These are phyloP conservation scores for Azemiops feae DNA, from an alignment of 2,113 vertebrate genomes.

Conservation along the genomic window DNA sequence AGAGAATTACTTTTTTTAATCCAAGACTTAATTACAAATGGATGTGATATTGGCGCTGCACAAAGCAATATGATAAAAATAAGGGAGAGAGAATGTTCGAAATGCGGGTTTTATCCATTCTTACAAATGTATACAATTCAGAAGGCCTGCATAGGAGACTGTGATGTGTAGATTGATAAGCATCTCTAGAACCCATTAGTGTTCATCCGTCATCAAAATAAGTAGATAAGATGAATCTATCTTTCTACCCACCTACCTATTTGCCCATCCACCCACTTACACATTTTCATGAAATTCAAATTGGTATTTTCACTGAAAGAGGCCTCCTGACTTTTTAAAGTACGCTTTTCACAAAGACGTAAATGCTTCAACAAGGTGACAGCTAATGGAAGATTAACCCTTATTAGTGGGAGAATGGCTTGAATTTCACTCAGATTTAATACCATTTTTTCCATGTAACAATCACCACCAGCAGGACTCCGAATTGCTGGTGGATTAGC, in stretches of 20 bases:
- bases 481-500: slow-evolving; percentile 1
- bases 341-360: background rate
- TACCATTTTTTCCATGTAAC: background rate
- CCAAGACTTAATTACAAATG: background rate
- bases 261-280: background rate
- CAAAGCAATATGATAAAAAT: background rate
- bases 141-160: background rate
- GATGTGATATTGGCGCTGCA: background rate
- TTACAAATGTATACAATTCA: background rate
- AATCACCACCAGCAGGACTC: slow-evolving; percentile 17
- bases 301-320: background rate
- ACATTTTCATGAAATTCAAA: background rate
- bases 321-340: background rate
- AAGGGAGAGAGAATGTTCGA: background rate
- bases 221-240: background rate
- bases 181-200: background rate
- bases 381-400: background rate
- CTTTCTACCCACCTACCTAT: background rate
- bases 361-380: background rate
- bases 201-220: background rate
- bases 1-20: background rate
- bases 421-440: slow-evolving; percentile 34
- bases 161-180: background rate
- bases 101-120: background rate
- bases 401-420: background rate